These are phyloP conservation scores for Acronicta aceris DNA, from an alignment of 2,888 invertebrate genomes.

Conservation along the genomic window DNA sequence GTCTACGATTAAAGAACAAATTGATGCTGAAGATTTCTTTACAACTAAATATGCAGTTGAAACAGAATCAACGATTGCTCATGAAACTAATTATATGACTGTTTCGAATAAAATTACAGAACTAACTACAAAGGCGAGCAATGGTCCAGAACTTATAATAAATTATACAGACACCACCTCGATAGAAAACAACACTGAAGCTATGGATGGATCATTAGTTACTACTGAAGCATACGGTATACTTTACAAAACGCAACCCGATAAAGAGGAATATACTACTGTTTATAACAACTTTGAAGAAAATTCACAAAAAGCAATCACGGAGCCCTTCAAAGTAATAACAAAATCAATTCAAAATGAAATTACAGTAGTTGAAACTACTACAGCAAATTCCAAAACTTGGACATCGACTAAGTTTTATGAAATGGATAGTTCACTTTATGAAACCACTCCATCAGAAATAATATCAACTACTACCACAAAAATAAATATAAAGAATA, in stretches of 20 bases:
- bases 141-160: not conserved
- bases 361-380: not conserved
- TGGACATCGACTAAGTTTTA: not conserved
- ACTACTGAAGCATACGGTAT: constrained; percentile 13
- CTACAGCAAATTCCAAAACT: constrained; percentile 2
- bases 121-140: not conserved
- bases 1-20: not conserved
- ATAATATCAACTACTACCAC: constrained; percentile 3
- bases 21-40: not conserved
- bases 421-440: constrained; percentile 3
- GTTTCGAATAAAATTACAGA: not conserved
- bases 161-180: not conserved
- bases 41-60: constrained; percentile 2
- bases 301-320: constrained; percentile 19
- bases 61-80: constrained; percentile 3
- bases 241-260: not conserved
- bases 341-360: not conserved
- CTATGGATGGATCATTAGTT: not conserved
- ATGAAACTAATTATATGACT: constrained; percentile 17
- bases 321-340: not conserved
- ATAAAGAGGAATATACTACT: constrained; percentile 14
- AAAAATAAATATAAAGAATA: constrained; percentile 7
- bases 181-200: constrained; percentile 1
- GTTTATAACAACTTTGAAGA: constrained; percentile 5
- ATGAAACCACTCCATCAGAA: constrained; percentile 16